phyloP scores from a whole-genome alignment of 2,888 invertebrate species.

The Amblyteles armatorius region DNA sequence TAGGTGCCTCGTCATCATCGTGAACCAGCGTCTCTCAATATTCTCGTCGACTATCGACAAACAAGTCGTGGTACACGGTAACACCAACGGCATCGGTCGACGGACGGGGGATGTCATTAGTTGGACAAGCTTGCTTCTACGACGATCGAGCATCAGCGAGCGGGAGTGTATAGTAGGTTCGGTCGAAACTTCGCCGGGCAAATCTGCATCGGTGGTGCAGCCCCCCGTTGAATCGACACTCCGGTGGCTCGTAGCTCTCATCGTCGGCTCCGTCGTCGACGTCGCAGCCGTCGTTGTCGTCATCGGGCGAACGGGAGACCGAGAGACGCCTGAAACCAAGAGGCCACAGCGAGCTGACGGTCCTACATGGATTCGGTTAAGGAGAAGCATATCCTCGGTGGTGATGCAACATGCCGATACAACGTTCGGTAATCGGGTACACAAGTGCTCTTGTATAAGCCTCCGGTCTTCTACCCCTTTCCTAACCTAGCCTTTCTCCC shows the following conservation, averaged over 20 bases:
- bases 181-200: conserved; percentile 47
- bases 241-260: conserved; percentile 35
- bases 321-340: conserved; percentile 17
- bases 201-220: conserved; percentile 35
- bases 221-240: conserved; percentile 51
- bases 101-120: conserved; percentile 62
- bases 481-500: neutral
- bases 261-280: conserved; percentile 42
- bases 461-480: conserved; percentile 43
- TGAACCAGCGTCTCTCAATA: conserved; percentile 34
- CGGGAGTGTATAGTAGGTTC: conserved; percentile 39
- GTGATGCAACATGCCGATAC: conserved; percentile 59
- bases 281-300: conserved; percentile 16
- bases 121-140: conserved; percentile 61
- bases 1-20: conserved; percentile 57
- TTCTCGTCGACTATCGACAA: conserved; percentile 62
- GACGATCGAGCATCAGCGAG: conserved; percentile 54
- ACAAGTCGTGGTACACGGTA: conserved; percentile 56
- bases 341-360: conserved; percentile 32
- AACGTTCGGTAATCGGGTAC: conserved; percentile 61
- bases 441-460: conserved; percentile 56
- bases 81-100: conserved; percentile 39
- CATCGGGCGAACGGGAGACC: conserved; percentile 20
- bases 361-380: conserved; percentile 64
- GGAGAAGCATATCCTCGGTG: conserved; percentile 60